Base-by-base conservation (phyloP, 2,797 vertebrate species). In the Macropus fuliginosus region DNA sequence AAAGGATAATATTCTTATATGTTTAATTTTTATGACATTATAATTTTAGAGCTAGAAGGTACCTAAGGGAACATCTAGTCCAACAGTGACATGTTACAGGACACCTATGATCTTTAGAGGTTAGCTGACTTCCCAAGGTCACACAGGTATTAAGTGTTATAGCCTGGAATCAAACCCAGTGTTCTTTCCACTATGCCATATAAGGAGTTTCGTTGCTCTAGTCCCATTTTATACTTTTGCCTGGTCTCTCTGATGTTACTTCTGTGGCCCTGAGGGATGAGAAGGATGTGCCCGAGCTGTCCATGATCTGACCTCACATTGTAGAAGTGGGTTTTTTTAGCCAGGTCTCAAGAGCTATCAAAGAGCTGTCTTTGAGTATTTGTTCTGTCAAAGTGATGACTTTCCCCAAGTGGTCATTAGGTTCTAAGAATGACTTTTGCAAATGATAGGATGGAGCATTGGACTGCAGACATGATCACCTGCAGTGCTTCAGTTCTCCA, bases 221-320 rank as follows among this genome's bases (percentile, higher is more conserved):
- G 91, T 66, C 5, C 74, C 90, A 91, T 55, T n/a, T 31, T 91
- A 50, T 56, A 90, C 66, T 74, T 96, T 91, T 66, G n/a, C 93
- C 18, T 34, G 29, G 40, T 52, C 52, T 66, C 66, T 59, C 54
- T n/a, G 57, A 12, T 1, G 28, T 66, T 18, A 14, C 59, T n/a
- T 1, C 50, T 57, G 4, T 91, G 92, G 16, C 56, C n/a, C 18
- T 3, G 27, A 9, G 56, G 74, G 40, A 46, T 87, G 27, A 40
- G 21, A 81, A 81, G 0, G 40, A 46, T 50, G 74, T 46, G 24
- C 24, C 40, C 74, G 5, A 87, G 74, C 2, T 24, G 21, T 87
- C 40, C 9, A 0, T 27, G 74, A 87, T 12, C 74, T 12, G 21
- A 87, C 24, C 8, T 87, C 40, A 11, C 74, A 50, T 27, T 27